Percentiles rank a stretch among this genome's conserved stretches.
phyloP scores from a whole-genome alignment of 2,888 invertebrate species.

The Trypoxylon attenuatum region DNA sequence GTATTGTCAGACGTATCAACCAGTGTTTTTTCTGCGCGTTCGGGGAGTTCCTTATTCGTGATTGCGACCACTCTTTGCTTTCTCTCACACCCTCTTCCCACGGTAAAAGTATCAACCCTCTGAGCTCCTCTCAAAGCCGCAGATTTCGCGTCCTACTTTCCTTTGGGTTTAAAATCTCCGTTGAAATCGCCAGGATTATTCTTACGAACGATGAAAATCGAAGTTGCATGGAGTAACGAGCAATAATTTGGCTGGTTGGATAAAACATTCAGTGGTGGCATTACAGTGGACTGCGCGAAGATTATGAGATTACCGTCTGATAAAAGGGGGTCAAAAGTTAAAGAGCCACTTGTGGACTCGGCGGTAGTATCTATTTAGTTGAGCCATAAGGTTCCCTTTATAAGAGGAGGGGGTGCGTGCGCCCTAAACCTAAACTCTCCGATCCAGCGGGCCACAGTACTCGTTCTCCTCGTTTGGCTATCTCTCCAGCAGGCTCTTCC shows the following conservation, averaged over 20 bases:
- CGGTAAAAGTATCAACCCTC: too few species aligned
- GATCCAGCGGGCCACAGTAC: constrained; percentile 7
- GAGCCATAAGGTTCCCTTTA: constrained; percentile 74
- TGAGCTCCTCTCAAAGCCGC: too few species aligned
- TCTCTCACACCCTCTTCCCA: too few species aligned
- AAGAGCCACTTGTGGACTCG: constrained; percentile 75
- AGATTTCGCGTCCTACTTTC: too few species aligned
- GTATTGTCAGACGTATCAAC: not conserved
- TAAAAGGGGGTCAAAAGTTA: constrained; percentile 74
- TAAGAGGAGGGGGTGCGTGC: constrained; percentile 67
- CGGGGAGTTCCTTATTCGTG: not conserved
- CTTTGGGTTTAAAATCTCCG: too few species aligned
- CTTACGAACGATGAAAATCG: not conserved
- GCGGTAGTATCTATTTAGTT: constrained; percentile 74
- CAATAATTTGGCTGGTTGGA: not conserved
- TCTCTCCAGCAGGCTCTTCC: constrained; percentile 26
- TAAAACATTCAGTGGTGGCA: constrained; percentile 9
- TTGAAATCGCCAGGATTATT: not conserved
- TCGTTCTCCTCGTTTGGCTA: constrained; percentile 31
- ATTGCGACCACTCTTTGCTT: not conserved
- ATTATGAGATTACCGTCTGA: constrained; percentile 73
- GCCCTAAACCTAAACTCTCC: constrained; percentile 66
- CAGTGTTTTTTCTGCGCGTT: not conserved
- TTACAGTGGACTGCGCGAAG: constrained; percentile 42
- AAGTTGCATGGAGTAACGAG: not conserved